Evolutionary conservation across 2,113 vertebrate species (phyloP).

Genomic region (Mungos mungo): DNA sequence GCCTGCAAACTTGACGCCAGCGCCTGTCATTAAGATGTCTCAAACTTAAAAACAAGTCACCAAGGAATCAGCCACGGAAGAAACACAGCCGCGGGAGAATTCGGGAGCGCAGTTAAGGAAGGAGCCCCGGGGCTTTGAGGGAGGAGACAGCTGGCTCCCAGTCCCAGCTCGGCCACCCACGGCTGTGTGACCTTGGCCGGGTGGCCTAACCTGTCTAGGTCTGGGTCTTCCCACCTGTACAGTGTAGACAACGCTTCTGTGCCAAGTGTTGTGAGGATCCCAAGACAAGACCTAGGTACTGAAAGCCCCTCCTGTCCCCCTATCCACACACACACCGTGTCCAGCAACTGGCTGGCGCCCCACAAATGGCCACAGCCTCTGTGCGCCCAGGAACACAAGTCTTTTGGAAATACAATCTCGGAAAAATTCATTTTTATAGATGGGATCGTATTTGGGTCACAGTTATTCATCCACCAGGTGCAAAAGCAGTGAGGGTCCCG

Average conservation of each 20-base stretch:
- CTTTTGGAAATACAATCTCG: not conserved
- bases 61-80: not conserved
- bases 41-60: slow-evolving; percentile 42
- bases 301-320: no score
- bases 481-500: not conserved
- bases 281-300: fast-evolving
- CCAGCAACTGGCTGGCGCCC: not conserved
- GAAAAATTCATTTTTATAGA: not conserved
- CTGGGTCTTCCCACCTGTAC: not conserved
- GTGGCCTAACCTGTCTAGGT: not conserved
- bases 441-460: not conserved
- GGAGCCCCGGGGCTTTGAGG: not conserved
- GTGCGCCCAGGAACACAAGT: not conserved
- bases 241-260: not conserved
- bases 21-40: not conserved
- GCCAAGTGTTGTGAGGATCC: not conserved
- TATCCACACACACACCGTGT: fast-evolving
- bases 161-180: not conserved
- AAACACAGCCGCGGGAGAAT: not conserved
- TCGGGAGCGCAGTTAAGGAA: not conserved
- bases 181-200: not conserved
- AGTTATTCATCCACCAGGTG: not conserved
- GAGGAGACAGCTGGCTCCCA: not conserved
- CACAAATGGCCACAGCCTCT: not conserved
- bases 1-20: not conserved